Evolutionary conservation across 2,888 invertebrate genomes (phyloP).

Genomic region (Acanthosepion esculentum): DNA sequence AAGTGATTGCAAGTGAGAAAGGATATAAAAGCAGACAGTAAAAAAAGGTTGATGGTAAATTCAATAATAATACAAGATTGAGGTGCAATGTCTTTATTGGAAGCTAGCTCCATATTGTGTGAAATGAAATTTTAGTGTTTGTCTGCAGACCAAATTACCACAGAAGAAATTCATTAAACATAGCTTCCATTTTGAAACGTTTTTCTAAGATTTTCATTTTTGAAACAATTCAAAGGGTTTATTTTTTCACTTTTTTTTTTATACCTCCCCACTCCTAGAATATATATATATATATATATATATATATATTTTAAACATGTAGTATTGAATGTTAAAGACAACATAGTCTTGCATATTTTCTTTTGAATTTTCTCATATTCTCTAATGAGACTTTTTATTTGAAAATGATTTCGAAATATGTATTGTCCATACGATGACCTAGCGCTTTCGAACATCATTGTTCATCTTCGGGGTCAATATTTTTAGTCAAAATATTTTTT

Average conservation of each 20-base stretch:
- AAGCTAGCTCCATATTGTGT: conserved; percentile 7
- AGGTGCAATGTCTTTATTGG: background rate
- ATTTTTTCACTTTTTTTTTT: background rate
- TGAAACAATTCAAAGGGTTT: background rate
- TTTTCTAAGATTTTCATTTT: background rate
- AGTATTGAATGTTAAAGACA: too few species aligned
- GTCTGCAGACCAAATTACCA: background rate
- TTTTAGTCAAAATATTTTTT: too few species aligned
- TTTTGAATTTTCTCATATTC: too few species aligned
- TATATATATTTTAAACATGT: too few species aligned
- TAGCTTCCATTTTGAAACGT: background rate
- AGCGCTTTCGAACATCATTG: too few species aligned
- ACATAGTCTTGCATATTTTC: too few species aligned
- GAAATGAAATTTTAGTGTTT: background rate
- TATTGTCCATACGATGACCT: too few species aligned
- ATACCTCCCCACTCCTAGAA: background rate
- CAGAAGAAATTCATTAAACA: background rate
- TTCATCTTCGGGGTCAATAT: too few species aligned
- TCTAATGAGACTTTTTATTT: too few species aligned
- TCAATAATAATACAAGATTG: background rate
- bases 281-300: too few species aligned
- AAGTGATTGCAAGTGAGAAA: background rate
- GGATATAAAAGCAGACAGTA: background rate
- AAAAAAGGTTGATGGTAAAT: background rate
- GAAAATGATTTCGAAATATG: too few species aligned